Evolutionary conservation across 2,888 invertebrate species (phyloP).

Genomic region (Bugulina stolonifera): DNA sequence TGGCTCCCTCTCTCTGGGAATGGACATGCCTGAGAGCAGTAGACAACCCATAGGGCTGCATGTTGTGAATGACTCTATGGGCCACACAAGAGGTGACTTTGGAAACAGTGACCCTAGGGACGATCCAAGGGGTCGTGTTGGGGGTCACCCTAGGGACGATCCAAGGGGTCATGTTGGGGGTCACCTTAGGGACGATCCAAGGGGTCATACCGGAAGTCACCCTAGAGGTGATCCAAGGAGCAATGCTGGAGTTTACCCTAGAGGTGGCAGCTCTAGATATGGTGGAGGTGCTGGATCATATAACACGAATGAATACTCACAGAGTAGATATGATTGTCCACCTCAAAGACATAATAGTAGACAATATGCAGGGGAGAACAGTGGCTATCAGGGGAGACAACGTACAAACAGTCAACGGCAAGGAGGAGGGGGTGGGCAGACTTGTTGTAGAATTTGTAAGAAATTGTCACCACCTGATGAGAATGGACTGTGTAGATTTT

Average conservation of each 20-base stretch:
- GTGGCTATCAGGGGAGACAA: not conserved
- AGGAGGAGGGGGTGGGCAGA: not conserved
- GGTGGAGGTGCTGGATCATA: not conserved
- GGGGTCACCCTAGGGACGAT: not conserved
- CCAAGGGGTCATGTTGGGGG: not conserved
- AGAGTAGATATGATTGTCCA: not conserved
- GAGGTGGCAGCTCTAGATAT: not conserved
- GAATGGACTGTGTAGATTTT: not conserved
- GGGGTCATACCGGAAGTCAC: not conserved
- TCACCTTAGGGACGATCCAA: not conserved
- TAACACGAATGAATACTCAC: not conserved
- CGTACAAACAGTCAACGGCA: not conserved
- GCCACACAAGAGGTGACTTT: no score
- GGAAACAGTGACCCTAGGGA: not conserved
- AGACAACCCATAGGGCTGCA: not conserved
- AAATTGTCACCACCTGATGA: not conserved
- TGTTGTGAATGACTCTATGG: not conserved
- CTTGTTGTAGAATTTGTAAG: not conserved
- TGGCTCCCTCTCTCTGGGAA: not conserved
- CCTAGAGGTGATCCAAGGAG: not conserved
- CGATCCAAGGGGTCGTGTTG: not conserved
- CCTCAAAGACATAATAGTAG: no score
- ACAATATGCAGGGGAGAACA: not conserved
- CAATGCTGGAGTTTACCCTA: not conserved
- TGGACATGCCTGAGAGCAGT: not conserved